Evolutionary conservation across 64 coral and sea anemone species (phyloP), one percentile per base, ranked within the genome.

Genomic region (Montipora efflorescens): DNA sequence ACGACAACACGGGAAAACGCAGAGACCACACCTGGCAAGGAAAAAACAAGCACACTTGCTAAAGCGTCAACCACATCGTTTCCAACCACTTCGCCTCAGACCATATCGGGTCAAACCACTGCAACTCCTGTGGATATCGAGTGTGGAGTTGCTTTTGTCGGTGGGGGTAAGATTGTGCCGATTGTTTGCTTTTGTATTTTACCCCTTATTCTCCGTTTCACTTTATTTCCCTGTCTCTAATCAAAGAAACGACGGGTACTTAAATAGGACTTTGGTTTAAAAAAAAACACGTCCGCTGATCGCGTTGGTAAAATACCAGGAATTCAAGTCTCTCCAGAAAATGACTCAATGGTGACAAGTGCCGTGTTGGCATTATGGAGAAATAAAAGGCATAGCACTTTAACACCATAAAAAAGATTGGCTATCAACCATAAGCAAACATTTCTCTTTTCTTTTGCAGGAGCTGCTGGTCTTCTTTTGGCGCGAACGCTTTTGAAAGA

Each of bases 81-180:
- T 15, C 59, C 59, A 64, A 64, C 59, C 14, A 11, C 4, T 14
- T 11, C 59, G 15, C 59, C 13, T 15, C 14, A 4, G 14, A 13
- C 59, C 14, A 15, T 3, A 64, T 15, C 14, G 4, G 0, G 6
- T 57, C 10, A 6, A 12, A 57, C 78, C 23, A 11, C 46, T 20
- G 46, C 48, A 79, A 4, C 47, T 57, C 5, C 53, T 6, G 53
- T 8, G 28, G 28, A 28, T 15, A 12, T 71, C 18, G 15, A 86
- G 46, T 86, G 82, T 19, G 46, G 44, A 16, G 47, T 70, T 13
- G 82, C 82, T 48, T 71, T 86, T 70, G 62, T 86, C 5, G 82
- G 82, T 5, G 82, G 62, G 50, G 82, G 82, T 86, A 70, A 67
- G 81, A 48, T 68, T 61, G 5, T 4, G 5, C 11, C 52, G 28